Base-by-base conservation (phyloP, 2,888 invertebrate species). In the Scaptomyza flava region DNA sequence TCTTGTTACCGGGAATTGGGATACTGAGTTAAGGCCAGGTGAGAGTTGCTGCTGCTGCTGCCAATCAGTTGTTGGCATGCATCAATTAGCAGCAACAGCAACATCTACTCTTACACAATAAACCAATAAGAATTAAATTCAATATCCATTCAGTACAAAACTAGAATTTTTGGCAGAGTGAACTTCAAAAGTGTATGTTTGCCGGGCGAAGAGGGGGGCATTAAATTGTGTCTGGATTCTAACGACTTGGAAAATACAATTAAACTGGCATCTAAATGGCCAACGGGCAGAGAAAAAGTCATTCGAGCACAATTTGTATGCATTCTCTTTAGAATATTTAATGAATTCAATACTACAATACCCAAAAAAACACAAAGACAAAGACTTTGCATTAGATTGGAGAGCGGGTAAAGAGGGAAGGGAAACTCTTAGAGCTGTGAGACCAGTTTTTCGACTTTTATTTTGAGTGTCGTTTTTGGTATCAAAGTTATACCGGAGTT, bases 251-350 rank as follows among this genome's bases (percentile, higher is more conserved):
- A 73, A 76, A 69, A 79, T 65, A 73, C 73, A 87, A 87, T 79
- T 67, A 82, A 82, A 68, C 73, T 58, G 69, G 67, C 68, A 69
- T 57, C 86, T 66, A 82, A 82, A 82, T 82, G 83, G 60, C 77
- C 73, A 66, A 69, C 59, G 69, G 68, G 41, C 42, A 51, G 47
- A 66, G 52, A 57, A 63, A 77, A 78, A 61, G 47, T 42, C 75
- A 69, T 57, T 69, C 59, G 46, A 69, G 64, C 67, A 58, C 62
- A 63, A 79, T 68, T 77, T 75, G 61, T 72, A 71, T 85, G 81
- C 83, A 72, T 50, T 76, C 78, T 57, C 43, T 53, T 48, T 63
- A 56, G 74, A 78, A 87, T 88, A 84, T 81, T 71, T 79, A 87
- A 84, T 84, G 89, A 79, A 86, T 75, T 71, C 61, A 68, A 53